These are phyloP conservation scores for Oreotrochilus melanogaster DNA, from an alignment of 2,113 vertebrate species.

Conservation along the genomic window DNA sequence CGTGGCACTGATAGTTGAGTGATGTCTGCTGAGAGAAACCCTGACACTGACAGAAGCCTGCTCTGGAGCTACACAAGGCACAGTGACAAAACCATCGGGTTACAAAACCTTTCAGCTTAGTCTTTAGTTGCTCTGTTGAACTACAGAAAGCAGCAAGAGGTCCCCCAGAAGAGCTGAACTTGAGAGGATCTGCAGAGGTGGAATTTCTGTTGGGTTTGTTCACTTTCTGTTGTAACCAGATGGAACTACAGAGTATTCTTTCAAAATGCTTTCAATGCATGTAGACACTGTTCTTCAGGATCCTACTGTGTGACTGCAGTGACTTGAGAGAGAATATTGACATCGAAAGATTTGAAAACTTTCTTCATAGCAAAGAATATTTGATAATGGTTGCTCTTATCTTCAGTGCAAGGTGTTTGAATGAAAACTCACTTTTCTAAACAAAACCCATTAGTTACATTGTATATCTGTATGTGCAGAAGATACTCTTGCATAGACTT, in stretches of 20 bases:
- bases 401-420: constrained; percentile 74
- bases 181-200: constrained; percentile 26
- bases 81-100: background rate
- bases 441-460: background rate
- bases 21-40: constrained; percentile 64
- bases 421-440: constrained; percentile 47
- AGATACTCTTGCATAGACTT: constrained; percentile 43
- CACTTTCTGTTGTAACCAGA: constrained; percentile 45
- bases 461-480: constrained; percentile 39
- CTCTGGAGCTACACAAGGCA: constrained; percentile 44
- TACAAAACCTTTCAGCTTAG: background rate
- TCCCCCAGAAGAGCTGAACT: constrained; percentile 49
- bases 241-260: constrained; percentile 52
- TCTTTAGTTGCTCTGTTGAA: constrained; percentile 28
- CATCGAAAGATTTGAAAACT: constrained; percentile 52
- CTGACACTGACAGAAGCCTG: background rate
- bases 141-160: background rate
- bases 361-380: constrained; percentile 78
- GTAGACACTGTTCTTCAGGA: constrained; percentile 67
- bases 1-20: constrained; percentile 93
- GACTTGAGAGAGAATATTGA: constrained; percentile 68
- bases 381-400: constrained; percentile 96
- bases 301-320: constrained; percentile 59
- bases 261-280: constrained; percentile 66
- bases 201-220: constrained; percentile 46